These are phyloP conservation scores for Asobara japonica DNA, from an alignment of 1,140 invertebrate genomes.

Conservation along the genomic window DNA sequence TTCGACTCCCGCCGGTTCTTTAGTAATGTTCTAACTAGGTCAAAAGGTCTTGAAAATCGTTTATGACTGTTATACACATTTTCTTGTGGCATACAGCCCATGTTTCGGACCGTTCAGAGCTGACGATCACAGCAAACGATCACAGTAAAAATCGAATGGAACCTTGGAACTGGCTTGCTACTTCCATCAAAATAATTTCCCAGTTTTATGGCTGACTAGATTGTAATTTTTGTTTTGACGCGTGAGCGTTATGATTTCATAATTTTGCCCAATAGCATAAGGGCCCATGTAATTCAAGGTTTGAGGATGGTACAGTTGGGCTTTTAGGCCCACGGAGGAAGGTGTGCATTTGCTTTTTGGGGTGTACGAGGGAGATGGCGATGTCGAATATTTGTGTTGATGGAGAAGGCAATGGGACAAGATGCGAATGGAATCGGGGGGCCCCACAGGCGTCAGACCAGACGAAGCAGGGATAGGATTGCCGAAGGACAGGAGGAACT, in stretches of 20 bases:
- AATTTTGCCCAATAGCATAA: constrained; percentile 21
- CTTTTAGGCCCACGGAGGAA: background rate
- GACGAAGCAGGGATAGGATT: constrained; percentile 41
- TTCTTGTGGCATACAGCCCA: too few relatives aligned
- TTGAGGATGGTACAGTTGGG: constrained; percentile 25
- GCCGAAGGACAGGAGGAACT: constrained; percentile 49
- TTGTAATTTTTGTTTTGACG: background rate
- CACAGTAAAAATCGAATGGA: too few relatives aligned
- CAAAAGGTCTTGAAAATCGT: too few relatives aligned
- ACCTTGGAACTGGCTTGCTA: too few relatives aligned
- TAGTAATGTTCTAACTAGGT: too few relatives aligned
- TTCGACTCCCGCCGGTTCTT: too few relatives aligned
- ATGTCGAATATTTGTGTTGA: constrained; percentile 2
- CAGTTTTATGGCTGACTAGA: background rate
- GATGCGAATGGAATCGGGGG: background rate
- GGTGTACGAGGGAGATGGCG: background rate
- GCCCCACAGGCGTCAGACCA: constrained; percentile 13
- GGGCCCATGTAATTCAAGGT: constrained; percentile 19
- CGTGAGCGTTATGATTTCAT: background rate
- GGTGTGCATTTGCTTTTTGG: background rate
- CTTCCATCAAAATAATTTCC: too few relatives aligned
- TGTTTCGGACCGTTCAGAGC: too few relatives aligned
- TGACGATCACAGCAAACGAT: too few relatives aligned
- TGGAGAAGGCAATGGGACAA: constrained; percentile 1
- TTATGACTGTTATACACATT: too few relatives aligned